These are phyloP conservation scores for Abscondita cerata DNA, from an alignment of 2,888 invertebrate genomes.

Conservation along the genomic window DNA sequence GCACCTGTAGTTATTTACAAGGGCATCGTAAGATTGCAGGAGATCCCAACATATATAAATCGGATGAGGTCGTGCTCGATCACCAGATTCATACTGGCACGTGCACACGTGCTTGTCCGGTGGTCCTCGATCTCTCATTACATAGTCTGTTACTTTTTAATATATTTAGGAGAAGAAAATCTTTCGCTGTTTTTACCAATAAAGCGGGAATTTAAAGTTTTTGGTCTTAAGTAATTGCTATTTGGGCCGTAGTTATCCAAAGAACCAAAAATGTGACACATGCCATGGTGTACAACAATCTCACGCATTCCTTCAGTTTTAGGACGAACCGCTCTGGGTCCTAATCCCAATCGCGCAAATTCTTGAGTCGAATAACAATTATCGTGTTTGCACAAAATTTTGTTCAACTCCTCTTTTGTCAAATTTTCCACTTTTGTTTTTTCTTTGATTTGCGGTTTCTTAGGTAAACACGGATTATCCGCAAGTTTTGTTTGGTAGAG, in stretches of 20 bases:
- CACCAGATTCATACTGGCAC: no score
- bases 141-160: no score
- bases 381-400: conserved; percentile 49
- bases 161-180: no score
- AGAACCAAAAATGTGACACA: conserved; percentile 51
- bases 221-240: conserved; percentile 43
- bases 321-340: conserved; percentile 52
- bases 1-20: conserved; percentile 52
- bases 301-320: conserved; percentile 49
- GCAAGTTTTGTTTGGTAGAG: conserved; percentile 34
- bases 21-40: conserved; percentile 54
- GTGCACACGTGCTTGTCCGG: no score
- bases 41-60: conserved; percentile 52
- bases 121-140: no score
- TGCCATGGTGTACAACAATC: conserved; percentile 47
- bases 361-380: conserved; percentile 55
- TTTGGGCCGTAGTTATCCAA: conserved; percentile 51
- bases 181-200: no score
- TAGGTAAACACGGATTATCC: no score
- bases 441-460: not conserved
- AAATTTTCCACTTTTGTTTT: conserved; percentile 9
- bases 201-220: not conserved
- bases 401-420: conserved; percentile 48
- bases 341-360: conserved; percentile 56
- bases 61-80: conserved; percentile 48